Base-by-base conservation (phyloP, 2,888 invertebrate genomes). In the Andrena bicolor region DNA sequence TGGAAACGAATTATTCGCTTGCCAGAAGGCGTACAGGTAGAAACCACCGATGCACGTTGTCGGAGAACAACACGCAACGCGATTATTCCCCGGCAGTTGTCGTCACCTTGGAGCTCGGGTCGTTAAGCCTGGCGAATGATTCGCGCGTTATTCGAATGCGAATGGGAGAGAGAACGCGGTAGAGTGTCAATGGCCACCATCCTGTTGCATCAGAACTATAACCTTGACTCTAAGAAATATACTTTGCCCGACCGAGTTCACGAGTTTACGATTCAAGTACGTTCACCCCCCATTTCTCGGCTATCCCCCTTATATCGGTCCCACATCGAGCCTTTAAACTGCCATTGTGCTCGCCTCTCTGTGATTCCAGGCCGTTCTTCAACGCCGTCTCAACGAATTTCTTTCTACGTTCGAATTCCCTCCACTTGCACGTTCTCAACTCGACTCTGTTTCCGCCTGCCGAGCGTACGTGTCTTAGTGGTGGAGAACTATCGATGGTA, bases 181-280 rank as follows among this genome's bases (percentile, higher is more conserved):
- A 83, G 73, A 88, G 72, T 88, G 91, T 91, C 91, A 92, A 91
- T 88, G 91, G 88, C 92, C 92, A 90, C 85, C 87, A 89, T 93
- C 92, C 93, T 92, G 92, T 92, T 93, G 93, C 93, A 94, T 93
- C 92, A 91, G 88, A 88, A 72, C 84, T 82, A 93, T 82, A 93
- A 90, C 93, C 93, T 93, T 93, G 92, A 93, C 92, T 93, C 90
- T 90, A 92, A 92, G 92, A 92, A 92, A 89, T 90, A 86, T 90
- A 89, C 87, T 89, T 90, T 88, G 90, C 84, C 60, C 58, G 74
- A 70, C 73, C 51, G 77, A 80, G 70, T 79, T 80, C 80, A 80
- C 85, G 83, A 87, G 87, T 89, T 86, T 86, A 86, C 86, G 87
- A 87, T 82, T 83, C 77, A 86, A 91, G 90, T 90, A 89, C 90